Evolutionary conservation across 2,797 vertebrate species (phyloP), one percentile per base, ranked within the genome.

Genomic region (Avahi laniger): DNA sequence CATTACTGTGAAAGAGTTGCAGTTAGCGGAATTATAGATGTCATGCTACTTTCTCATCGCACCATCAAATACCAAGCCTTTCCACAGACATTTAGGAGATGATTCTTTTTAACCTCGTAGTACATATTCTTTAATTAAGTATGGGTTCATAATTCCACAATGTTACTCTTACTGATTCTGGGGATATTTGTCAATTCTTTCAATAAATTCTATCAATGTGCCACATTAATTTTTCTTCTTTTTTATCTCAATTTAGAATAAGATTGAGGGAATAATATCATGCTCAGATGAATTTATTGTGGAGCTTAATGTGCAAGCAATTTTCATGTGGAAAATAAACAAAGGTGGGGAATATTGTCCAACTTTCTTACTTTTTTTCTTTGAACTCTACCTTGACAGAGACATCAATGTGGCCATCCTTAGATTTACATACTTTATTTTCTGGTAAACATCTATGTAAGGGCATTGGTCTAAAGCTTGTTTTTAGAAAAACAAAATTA

Each of bases 221-320:
- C n/a, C 12, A 18, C 22, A 54, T 75, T 59, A 50, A 24, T 46
- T 48, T 67, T 7, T 48, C 70, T 65, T 88, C 12, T 48, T 63
- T 70, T 93, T 79, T 9, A 83, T 22, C 0, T 35, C 28, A 43
- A 20, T 75, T 50, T 92, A 63, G n/a, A 69, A 48, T 4, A 78
- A 48, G 70, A 76, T 35, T 18, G 17, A 88, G 24, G 78, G 30
- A 67, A 84, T 80, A 84, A 80, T 65, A 80, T 63, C 12, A 30
- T 43, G 4, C 5, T 94, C 12, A 26, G 33, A 57, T 80, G 41
- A 72, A 52, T 85, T 89, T 24, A 28, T 5, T 54, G 6, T 63
- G 28, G 6, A 57, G 7, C 14, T 24, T 54, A 28, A 70, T n/a
- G 35, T 2, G 0, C 14, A 72, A 41, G 14, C 12, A 63, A 8